Conservation (phyloP, 2,113 vertebrate genomes). For the Mormyrus iriodes region DNA sequence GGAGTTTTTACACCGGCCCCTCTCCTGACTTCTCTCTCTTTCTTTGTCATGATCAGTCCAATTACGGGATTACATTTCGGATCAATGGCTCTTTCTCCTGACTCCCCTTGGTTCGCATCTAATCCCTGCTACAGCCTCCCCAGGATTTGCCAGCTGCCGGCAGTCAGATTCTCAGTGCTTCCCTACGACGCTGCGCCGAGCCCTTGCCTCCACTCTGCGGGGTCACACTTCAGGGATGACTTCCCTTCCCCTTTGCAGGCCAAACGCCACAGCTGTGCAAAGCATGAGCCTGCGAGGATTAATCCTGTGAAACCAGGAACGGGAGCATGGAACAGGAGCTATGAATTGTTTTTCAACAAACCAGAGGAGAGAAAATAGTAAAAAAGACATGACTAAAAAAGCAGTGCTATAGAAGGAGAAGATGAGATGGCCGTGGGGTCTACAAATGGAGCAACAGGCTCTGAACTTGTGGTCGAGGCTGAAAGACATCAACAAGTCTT, state of each 20-base stretch:
- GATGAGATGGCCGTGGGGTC: background rate
- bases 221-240: background rate
- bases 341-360: background rate
- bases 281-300: background rate
- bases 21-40: background rate
- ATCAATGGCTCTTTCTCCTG: slow-evolving; percentile 11
- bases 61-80: slow-evolving; percentile 22
- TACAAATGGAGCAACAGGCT: background rate
- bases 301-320: background rate
- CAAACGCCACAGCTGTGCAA: background rate
- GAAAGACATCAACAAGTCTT: background rate
- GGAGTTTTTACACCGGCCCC: background rate
- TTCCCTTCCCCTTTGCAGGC: background rate
- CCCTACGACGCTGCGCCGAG: background rate
- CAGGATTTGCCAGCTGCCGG: background rate
- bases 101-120: background rate
- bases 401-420: background rate
- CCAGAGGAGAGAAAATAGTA: background rate
- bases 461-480: background rate
- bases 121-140: slow-evolving; percentile 17
- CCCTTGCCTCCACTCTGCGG: background rate
- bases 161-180: background rate
- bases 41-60: slow-evolving; percentile 18
- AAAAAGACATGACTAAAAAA: background rate
- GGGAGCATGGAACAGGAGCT: background rate